Base-by-base conservation (phyloP, 2,797 vertebrate species). In the Oryzias dopingdopingensis region DNA sequence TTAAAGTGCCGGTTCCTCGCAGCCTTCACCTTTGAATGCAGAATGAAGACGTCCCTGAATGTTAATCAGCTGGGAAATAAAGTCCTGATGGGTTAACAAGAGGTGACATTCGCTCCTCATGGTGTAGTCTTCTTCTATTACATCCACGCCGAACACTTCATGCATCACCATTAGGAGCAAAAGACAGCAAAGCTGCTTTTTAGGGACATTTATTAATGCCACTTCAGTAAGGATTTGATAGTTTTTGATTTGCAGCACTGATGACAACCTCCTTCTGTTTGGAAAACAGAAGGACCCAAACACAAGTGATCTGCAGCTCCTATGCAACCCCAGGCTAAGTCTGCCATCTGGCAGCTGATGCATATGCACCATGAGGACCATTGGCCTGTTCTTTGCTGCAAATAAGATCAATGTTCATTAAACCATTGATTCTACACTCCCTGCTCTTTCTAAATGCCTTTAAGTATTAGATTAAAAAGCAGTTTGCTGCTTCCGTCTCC, bases 331-430 rank as follows among this genome's bases (percentile, higher is more conserved):
- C 15, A 2, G 22, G 22, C 18, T 24, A 13, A 43, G 12, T 51
- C 52, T 41, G 52, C 47, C 71, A 80, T 72, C 80, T 78, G 76
- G 58, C 37, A 16, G 52, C 49, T 63, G 41, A 51, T 74, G 66
- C 45, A 76, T 79, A 69, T 46, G 24, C 48, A 23, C 53, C 8
- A 6, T 51, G 56, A 56, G 56, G 53, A 70, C 61, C 42, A 53
- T 14, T 54, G 42, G 32, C 20, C 55, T 1, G 42, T 47, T 62
- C 49, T 51, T 63, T 41, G 24, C n/a, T 26, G 29, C 51, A 72
- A 68, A 77, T 74, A 55, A 67, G 63, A 70, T 84, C 59, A 49
- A 62, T 75, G 78, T 78, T 72, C 67, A 72, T 42, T 16, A 24
- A 24, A 14, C 4, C 22, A 52, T 20, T 52, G 54, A 74, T 56